A percentile compares a stretch with the other conserved stretches of the same genome.
Evolutionary conservation across 1,140 invertebrate genomes (phyloP).

Genomic region (Nasonia vitripennis): DNA sequence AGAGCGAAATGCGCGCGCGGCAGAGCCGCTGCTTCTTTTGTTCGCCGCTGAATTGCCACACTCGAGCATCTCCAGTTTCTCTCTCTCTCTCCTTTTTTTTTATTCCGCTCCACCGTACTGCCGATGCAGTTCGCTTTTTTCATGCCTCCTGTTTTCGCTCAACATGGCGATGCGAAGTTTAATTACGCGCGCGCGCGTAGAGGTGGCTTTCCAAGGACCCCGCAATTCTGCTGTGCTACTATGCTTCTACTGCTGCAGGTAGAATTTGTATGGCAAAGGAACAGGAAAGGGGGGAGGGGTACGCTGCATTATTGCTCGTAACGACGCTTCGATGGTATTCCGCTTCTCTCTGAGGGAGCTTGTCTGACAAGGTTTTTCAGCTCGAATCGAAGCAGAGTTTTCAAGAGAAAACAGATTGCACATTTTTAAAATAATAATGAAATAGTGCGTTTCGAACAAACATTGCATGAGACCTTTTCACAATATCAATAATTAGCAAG

Average conservation of each 20-base stretch:
- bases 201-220: background rate
- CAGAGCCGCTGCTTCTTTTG: constrained; percentile 13
- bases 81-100: constrained; percentile 12
- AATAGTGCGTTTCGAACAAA: no score
- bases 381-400: no score
- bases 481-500: no score
- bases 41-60: constrained; percentile 13
- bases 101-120: background rate
- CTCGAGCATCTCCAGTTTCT: constrained; percentile 3
- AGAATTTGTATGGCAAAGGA: background rate
- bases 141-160: constrained; percentile 23
- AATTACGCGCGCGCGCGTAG: background rate
- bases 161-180: background rate
- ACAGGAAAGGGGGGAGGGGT: no score
- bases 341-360: background rate
- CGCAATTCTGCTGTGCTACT: no score
- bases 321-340: background rate
- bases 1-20: background rate
- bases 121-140: constrained; percentile 2
- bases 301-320: background rate
- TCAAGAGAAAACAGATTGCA: no score
- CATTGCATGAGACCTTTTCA: no score
- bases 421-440: background rate
- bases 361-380: background rate
- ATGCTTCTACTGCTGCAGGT: background rate